Conservation (phyloP, 2,888 invertebrate species). For the Scelioninae gen. 1 region DNA sequence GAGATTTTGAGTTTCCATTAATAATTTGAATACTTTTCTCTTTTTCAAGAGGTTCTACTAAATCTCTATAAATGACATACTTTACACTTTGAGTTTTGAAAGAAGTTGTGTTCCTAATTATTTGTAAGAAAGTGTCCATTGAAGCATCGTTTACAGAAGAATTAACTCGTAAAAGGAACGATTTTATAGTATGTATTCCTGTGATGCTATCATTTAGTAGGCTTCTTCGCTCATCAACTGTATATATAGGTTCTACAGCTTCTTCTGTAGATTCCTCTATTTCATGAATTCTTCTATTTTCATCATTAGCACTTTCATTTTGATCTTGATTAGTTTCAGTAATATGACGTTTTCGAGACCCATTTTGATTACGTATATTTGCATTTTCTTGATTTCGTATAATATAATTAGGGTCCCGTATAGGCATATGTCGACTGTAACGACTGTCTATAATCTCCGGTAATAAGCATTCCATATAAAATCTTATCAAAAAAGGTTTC, state of each 20-base stretch:
- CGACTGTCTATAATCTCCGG: conserved; percentile 10
- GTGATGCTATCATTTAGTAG: neutral
- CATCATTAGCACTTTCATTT: neutral
- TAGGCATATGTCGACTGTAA: conserved; percentile 11
- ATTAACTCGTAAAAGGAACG: neutral
- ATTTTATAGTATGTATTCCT: neutral
- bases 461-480: conserved; percentile 1
- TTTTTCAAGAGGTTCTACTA: neutral
- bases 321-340: neutral
- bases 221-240: neutral
- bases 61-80: neutral
- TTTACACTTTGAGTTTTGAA: neutral
- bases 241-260: neutral
- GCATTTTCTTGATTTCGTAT: conserved; percentile 2
- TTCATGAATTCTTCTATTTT: neutral
- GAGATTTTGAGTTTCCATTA: neutral
- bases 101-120: conserved; percentile 1
- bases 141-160: neutral
- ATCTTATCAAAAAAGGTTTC: conserved; percentile 6
- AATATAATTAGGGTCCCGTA: conserved; percentile 11
- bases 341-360: neutral
- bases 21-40: conserved; percentile 3
- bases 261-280: neutral
- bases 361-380: no score
- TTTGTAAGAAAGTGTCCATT: conserved; percentile 1